Base-by-base conservation (phyloP, 2,797 vertebrate genomes). In the Cirrhinus mrigala region DNA sequence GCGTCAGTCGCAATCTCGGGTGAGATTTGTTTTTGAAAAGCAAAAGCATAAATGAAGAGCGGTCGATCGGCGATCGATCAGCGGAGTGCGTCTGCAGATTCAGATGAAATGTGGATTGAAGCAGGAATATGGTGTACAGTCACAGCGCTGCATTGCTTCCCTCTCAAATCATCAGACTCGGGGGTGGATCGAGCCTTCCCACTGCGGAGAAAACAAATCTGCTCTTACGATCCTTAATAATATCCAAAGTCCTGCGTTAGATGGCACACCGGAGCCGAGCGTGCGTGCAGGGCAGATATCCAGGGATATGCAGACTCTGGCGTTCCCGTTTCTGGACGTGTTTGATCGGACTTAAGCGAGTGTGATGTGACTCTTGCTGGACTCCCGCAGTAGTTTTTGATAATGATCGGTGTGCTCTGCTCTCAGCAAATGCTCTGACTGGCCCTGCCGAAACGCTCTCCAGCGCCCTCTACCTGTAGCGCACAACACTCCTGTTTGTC, bases 141-240 rank as follows among this genome's bases (percentile, higher is more conserved):
- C 91, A 86, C 89, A 89, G 88, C 91, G 91, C 94, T 89, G 91
- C 92, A 90, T 91, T 50, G 91, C 86, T 91, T 93, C 92, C 93
- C 91, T 93, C 92, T 91, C 93, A 94, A 93, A 95, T 94, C 95
- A 91, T 79, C 92, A 93, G 93, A 92, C 94, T 93, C 91, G 90
- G 88, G 92, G 89, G 81, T 87, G 90, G 90, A 92, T 91, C 89
- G 88, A 90, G 79, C 88, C 87, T 89, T 89, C 90, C 88, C 92
- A 93, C 94, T 94, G 95, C 94, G 95, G 94, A 94, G 92, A 94
- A 94, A 94, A 94, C 92, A 94, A 94, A 92, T 90, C 91, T 74
- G 74, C 81, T 81, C 52, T 74, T 80, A 29, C 68, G 83, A 87
- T 88, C 90, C 89, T 79, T 68, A 84, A 83, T 68, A 81, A 86